These are phyloP conservation scores for Echinometra lucunter DNA, from an alignment of 53 echinoderm and acorn worm genomes.

Conservation along the genomic window DNA sequence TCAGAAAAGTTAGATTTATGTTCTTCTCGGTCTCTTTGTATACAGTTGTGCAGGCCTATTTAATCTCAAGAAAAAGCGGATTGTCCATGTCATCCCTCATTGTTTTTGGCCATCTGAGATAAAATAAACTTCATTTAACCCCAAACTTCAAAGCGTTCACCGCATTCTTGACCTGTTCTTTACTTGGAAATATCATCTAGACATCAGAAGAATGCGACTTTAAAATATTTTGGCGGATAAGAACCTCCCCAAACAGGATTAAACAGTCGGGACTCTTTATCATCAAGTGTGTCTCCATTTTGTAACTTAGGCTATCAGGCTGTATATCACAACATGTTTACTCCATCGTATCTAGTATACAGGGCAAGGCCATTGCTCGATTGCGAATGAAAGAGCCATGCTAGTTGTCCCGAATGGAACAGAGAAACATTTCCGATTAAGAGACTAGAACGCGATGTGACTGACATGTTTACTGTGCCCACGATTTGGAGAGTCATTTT, in stretches of 20 bases:
- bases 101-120: neutral
- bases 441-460: neutral
- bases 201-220: neutral
- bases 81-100: neutral
- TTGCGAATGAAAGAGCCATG: neutral
- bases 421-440: neutral
- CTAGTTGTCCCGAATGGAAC: neutral
- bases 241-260: neutral
- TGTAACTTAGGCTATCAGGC: neutral
- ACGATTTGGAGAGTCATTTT: neutral
- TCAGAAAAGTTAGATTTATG: too few relatives aligned
- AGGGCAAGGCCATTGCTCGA: neutral
- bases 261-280: neutral
- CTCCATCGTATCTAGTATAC: neutral
- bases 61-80: neutral
- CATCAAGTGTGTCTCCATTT: neutral
- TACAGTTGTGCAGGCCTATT: neutral
- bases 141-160: neutral
- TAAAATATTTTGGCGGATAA: slow-evolving; percentile 1
- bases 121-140: neutral
- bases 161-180: neutral
- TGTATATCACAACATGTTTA: slow-evolving; percentile 8
- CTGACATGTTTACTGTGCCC: slow-evolving; percentile 13
- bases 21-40: too few relatives aligned
- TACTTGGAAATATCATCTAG: neutral